Percentiles rank a stretch among this genome's conserved stretches.
These are phyloP conservation scores for Saturnia japonica DNA, from an alignment of 2,888 invertebrate genomes.

Conservation along the genomic window DNA sequence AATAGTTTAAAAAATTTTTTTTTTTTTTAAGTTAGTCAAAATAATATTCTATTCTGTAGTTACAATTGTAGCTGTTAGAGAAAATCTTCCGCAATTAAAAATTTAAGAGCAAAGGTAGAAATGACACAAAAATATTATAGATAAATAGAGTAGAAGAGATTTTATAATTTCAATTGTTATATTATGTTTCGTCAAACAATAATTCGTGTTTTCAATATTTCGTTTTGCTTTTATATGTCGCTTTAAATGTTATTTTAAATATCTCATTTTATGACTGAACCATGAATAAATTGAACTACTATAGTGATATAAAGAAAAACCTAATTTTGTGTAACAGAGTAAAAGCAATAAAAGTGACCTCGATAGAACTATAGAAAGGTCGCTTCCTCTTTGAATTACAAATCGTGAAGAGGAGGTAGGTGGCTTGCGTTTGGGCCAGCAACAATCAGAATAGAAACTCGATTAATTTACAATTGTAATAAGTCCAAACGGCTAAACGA, in stretches of 20 bases:
- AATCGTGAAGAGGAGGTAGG: constrained; percentile 41
- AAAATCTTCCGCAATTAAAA: constrained; percentile 45
- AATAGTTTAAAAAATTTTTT: constrained; percentile 36
- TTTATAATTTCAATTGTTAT: neutral
- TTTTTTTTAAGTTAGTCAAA: constrained; percentile 34
- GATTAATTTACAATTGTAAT: constrained; percentile 80
- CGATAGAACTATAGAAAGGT: constrained; percentile 49
- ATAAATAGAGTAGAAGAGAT: constrained; percentile 49
- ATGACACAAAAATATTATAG: constrained; percentile 31
- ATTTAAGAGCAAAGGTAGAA: constrained; percentile 64
- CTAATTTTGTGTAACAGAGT: constrained; percentile 16
- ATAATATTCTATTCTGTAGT: constrained; percentile 52
- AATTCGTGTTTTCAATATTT: constrained; percentile 51
- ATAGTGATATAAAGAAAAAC: constrained; percentile 1
- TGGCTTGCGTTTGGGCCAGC: constrained; percentile 52
- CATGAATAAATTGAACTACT: constrained; percentile 34
- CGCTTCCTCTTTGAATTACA: constrained; percentile 66
- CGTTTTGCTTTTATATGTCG: constrained; percentile 72
- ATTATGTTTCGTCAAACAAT: constrained; percentile 29
- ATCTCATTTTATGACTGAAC: constrained; percentile 72
- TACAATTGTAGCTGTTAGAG: constrained; percentile 61
- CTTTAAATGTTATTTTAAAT: constrained; percentile 67
- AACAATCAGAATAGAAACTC: constrained; percentile 66
- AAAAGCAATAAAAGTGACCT: constrained; percentile 44
- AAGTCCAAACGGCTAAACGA: constrained; percentile 65